These are phyloP conservation scores for Crematogaster levior DNA, from an alignment of 2,888 invertebrate species.

Conservation along the genomic window DNA sequence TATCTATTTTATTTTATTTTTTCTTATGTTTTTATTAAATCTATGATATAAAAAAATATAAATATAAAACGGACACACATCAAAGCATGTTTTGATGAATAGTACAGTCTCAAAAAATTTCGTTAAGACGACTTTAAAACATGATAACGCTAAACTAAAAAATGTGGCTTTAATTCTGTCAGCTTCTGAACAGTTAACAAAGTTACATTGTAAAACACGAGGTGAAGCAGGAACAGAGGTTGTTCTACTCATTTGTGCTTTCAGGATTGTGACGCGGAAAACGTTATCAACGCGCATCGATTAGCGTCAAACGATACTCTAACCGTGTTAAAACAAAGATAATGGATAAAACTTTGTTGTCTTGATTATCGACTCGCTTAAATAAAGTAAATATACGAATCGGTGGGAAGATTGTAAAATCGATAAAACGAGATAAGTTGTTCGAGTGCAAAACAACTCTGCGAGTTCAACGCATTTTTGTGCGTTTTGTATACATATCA, in stretches of 20 bases:
- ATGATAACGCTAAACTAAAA: slow-evolving; percentile 37
- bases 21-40: no score
- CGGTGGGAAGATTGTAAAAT: slow-evolving; percentile 26
- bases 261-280: slow-evolving; percentile 56
- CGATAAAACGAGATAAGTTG: slow-evolving; percentile 20
- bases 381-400: slow-evolving; percentile 7
- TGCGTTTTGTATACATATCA: background rate
- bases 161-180: slow-evolving; percentile 49
- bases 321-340: slow-evolving; percentile 57
- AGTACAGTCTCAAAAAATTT: background rate
- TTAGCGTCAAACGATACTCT: slow-evolving; percentile 57
- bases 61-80: background rate
- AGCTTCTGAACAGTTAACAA: slow-evolving; percentile 56
- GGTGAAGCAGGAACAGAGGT: slow-evolving; percentile 39
- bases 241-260: slow-evolving; percentile 52
- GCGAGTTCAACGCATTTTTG: background rate
- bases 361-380: slow-evolving; percentile 37
- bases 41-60: background rate
- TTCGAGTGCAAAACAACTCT: background rate
- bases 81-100: background rate
- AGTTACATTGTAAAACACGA: slow-evolving; percentile 58
- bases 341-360: slow-evolving; percentile 49
- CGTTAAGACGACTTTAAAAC: background rate
- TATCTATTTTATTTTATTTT: no score
- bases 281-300: slow-evolving; percentile 68